These are phyloP conservation scores for Hyperoplus lanceolatus DNA, from an alignment of 2,797 vertebrate species.

Conservation along the genomic window DNA sequence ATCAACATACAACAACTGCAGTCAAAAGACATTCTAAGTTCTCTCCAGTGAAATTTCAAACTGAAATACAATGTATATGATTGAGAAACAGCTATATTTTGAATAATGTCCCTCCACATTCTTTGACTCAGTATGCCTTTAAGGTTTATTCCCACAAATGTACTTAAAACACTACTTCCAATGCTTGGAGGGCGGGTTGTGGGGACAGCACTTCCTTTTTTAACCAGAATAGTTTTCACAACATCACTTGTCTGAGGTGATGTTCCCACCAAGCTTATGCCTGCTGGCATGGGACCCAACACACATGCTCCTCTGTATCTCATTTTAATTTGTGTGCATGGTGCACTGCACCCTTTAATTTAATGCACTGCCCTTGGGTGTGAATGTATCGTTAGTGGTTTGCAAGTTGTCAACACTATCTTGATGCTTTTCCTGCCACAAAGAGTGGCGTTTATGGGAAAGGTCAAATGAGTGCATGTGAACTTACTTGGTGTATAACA, in stretches of 20 bases:
- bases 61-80: neutral
- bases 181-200: constrained; percentile 54
- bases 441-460: constrained; percentile 4
- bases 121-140: neutral
- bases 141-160: constrained; percentile 23
- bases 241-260: constrained; percentile 39
- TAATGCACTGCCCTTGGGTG: constrained; percentile 22
- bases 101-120: neutral
- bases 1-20: neutral
- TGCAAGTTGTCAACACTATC: constrained; percentile 42
- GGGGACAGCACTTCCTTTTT: constrained; percentile 23
- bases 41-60: neutral
- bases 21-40: neutral
- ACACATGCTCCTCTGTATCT: constrained; percentile 35
- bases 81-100: constrained; percentile 8
- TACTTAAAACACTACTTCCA: constrained; percentile 40
- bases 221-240: constrained; percentile 25
- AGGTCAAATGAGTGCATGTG: constrained; percentile 24
- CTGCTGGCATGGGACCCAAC: constrained; percentile 11
- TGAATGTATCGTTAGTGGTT: constrained; percentile 55
- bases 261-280: constrained; percentile 38
- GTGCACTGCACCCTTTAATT: constrained; percentile 54
- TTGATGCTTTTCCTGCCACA: constrained; percentile 42
- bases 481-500: neutral
- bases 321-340: constrained; percentile 21